A percentile compares a stretch with the other conserved stretches of the same genome.
Conservation (phyloP, 2,888 invertebrate species). For the Priocnemis perturbator region DNA sequence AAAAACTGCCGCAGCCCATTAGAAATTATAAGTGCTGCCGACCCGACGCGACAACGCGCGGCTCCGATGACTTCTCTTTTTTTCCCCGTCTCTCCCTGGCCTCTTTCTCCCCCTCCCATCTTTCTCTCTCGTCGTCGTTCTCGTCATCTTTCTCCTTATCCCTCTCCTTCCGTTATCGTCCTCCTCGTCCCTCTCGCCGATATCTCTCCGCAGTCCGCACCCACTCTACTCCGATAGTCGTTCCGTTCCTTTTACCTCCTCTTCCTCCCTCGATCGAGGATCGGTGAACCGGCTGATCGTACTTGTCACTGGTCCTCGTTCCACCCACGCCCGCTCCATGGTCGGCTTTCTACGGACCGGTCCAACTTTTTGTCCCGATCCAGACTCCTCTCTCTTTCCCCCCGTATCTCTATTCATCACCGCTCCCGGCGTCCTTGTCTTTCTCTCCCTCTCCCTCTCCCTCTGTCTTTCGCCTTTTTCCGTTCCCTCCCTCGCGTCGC, state of each 20-base stretch:
- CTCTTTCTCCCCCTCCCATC: background rate
- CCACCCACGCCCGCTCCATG: constrained; percentile 50
- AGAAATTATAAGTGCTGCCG: constrained; percentile 55
- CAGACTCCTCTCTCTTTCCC: constrained; percentile 15
- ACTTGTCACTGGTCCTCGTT: constrained; percentile 59
- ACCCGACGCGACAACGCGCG: constrained; percentile 26
- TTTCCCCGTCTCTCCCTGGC: constrained; percentile 21
- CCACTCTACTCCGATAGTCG: background rate
- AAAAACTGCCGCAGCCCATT: constrained; percentile 47
- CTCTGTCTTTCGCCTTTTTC: background rate
- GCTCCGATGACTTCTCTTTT: constrained; percentile 12
- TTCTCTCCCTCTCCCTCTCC: background rate
- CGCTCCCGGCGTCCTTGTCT: background rate
- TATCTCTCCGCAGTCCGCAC: too few species aligned
- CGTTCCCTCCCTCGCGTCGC: background rate
- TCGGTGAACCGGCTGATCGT: constrained; percentile 50
- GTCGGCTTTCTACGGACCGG: constrained; percentile 51
- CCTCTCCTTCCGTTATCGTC: constrained; percentile 8
- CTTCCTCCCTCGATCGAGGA: constrained; percentile 18
- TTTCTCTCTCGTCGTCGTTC: constrained; percentile 4
- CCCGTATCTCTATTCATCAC: background rate
- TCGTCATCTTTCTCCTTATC: constrained; percentile 16
- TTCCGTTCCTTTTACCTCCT: constrained; percentile 35
- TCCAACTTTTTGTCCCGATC: constrained; percentile 51
- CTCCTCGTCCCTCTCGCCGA: constrained; percentile 9